Conservation (phyloP, 2,113 vertebrate genomes). For the Xiphorhynchus elegans region DNA sequence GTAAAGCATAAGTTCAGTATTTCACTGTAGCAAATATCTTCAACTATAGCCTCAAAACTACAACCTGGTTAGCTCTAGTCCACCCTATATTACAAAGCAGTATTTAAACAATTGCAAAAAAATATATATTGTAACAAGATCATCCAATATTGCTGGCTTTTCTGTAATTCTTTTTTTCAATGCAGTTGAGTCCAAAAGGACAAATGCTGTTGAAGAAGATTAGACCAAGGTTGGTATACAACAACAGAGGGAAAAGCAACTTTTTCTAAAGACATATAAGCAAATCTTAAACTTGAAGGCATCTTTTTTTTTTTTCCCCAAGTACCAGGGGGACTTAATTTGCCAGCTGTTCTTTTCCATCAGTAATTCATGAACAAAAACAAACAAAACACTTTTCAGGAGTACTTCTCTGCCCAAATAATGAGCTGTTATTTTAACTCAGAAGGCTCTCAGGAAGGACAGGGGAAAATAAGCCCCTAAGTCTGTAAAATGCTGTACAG, state of each 20-base stretch:
- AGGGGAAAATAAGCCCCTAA: not conserved
- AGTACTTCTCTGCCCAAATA: constrained; percentile 26
- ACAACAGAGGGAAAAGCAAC: not conserved
- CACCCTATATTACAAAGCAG: fast-evolving
- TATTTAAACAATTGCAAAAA: not conserved
- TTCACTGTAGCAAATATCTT: not conserved
- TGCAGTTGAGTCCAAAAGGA: not conserved
- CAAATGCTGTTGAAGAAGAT: not conserved
- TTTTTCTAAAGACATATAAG: not conserved
- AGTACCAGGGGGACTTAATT: not conserved
- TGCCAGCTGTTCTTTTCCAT: constrained; percentile 57
- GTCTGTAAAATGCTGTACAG: not conserved
- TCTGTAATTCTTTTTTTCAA: not conserved
- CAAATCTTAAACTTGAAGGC: not conserved
- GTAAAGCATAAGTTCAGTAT: not conserved
- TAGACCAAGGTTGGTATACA: not conserved
- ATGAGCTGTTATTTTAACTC: constrained; percentile 23
- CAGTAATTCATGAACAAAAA: constrained; percentile 28
- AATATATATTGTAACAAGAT: not conserved
- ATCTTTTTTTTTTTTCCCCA: not conserved
- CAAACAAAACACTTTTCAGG: constrained; percentile 23
- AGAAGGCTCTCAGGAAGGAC: not conserved
- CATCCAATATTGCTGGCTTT: not conserved
- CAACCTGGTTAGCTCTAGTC: not conserved
- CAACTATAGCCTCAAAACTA: not conserved